phyloP scores from a whole-genome alignment of 37 sponge, comb jelly and placozoan genomes.

The Aplysina aerophoba region DNA sequence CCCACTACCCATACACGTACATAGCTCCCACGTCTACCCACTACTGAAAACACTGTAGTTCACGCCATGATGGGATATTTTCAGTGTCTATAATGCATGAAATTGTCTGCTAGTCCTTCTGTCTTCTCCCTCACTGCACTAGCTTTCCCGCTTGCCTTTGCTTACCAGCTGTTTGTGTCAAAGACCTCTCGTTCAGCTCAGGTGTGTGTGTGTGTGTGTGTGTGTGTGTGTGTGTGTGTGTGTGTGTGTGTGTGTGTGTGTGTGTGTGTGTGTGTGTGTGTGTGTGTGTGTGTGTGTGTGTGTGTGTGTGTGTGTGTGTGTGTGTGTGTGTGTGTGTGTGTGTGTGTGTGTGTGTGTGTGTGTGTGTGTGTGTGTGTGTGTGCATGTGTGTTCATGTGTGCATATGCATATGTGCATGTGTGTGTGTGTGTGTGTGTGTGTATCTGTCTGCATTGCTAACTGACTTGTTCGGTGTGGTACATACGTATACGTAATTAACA shows the following conservation, averaged over 20 bases:
- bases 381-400: background rate
- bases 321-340: background rate
- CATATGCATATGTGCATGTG: background rate
- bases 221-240: background rate
- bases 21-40: no score
- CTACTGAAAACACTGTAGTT: no score
- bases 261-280: slow-evolving; percentile 24
- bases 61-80: no score
- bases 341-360: slow-evolving; percentile 19
- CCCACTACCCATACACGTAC: no score
- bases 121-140: background rate
- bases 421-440: background rate
- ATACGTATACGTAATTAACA: background rate
- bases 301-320: background rate
- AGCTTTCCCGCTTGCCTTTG: slow-evolving; percentile 47
- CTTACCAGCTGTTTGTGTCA: slow-evolving; percentile 18
- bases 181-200: slow-evolving; percentile 8
- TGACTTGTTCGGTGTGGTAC: background rate
- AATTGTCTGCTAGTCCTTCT: background rate
- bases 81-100: background rate
- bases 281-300: slow-evolving; percentile 22
- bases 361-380: slow-evolving; percentile 17
- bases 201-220: background rate
- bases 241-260: slow-evolving; percentile 19
- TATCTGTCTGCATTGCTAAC: background rate